Evolutionary conservation across 2,113 vertebrate species (phyloP), one percentile per base, ranked within the genome.

Genomic region (Solea senegalensis): DNA sequence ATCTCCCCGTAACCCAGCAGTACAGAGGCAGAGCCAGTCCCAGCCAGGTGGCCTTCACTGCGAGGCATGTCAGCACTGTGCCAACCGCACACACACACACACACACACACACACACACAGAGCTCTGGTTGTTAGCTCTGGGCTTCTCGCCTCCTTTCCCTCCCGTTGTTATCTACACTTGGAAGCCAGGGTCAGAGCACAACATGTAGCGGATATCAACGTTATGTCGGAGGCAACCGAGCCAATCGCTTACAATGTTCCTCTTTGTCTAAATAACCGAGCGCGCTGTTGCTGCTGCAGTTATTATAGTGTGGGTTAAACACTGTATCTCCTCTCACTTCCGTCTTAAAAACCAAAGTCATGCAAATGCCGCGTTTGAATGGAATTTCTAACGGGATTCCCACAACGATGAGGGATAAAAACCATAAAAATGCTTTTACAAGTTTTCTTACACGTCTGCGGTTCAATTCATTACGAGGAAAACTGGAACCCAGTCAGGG

Each of bases 31-130:
- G 56, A 76, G 79, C 76, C 84, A 84, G 85, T 80, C 84, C 88
- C 81, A 73, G 81, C 72, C 89, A 89, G 87, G 88, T 89, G 85
- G 88, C 72, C 76, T 63, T 69, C 78, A 53, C 83, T 77, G 59
- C 13, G n/a, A 72, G 80, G 68, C 59, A 66, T 66, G 76, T 78
- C 71, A 66, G 79, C 44, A 15, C 52, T 28, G 14, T 52, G 78
- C 81, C 86, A 85, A 67, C 58, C 56, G 13, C 28, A 34, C 54
- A 56, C 34, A 40, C 54, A 56, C 54, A 15, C 52, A 41, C 60
- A 34, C 54, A 56, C 34, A 40, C 54, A 56, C 54, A 15, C 56
- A 14, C 28, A 34, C 54, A 56, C 34, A 40, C 54, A 56, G 28
- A 15, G 6, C 65, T 15, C 44, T 52, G 16, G 69, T 68, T 43